phyloP scores from a whole-genome alignment of 2,888 invertebrate species.

The Mantis religiosa region DNA sequence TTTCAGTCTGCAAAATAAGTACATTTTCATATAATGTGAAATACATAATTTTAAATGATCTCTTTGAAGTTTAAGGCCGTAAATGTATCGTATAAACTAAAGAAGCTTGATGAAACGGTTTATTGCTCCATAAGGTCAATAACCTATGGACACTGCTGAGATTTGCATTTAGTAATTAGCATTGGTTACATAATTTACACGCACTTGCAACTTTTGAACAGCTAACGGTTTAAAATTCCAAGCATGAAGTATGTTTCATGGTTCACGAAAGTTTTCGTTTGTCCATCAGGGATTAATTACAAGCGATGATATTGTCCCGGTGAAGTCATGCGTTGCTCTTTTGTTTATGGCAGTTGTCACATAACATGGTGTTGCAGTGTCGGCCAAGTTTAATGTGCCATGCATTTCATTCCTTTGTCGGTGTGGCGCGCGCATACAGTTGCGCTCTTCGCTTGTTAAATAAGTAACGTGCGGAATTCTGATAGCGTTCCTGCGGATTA shows the following conservation, averaged over 20 bases:
- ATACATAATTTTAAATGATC: no score
- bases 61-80: no score
- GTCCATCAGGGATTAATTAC: not conserved
- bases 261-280: not conserved
- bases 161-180: no score
- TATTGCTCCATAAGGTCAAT: no score
- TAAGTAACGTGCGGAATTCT: not conserved
- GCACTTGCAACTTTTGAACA: no score
- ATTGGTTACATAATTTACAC: no score
- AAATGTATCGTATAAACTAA: no score
- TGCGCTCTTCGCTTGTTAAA: not conserved
- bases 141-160: no score
- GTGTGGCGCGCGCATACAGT: not conserved
- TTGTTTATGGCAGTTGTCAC: not conserved
- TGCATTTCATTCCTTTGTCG: not conserved
- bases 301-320: not conserved
- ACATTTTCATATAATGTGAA: no score
- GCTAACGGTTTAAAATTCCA: no score
- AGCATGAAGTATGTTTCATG: not conserved
- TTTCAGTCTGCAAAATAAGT: no score
- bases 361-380: not conserved
- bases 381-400: not conserved
- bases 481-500: not conserved
- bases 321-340: not conserved
- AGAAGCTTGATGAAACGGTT: no score